Base-by-base conservation (phyloP, 2,888 invertebrate species). In the Eupeodes latifasciatus region DNA sequence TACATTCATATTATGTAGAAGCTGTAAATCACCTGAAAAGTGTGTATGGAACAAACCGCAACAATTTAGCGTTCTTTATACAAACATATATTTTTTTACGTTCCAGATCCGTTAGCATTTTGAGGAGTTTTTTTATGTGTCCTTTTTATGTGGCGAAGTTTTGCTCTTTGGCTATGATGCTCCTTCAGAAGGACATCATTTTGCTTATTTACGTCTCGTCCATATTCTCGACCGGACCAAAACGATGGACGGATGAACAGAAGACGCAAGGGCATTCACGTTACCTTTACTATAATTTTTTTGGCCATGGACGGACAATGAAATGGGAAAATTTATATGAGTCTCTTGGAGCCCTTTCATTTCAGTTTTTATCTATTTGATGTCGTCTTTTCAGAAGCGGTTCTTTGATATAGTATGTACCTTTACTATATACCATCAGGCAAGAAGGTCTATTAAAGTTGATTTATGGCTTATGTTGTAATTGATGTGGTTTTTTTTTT, bases 1-100 rank as follows among this genome's bases (percentile, higher is more conserved):
- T 40, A 5, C 40, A 7, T 40, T 5, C 9, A 40, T 40, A 40
- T 40, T 40, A 40, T 40, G 9, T 40, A 40, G 40, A 12, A 10
- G 78, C 82, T 79, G 82, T 86, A 86, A 82, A 86, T 86, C 86
- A 86, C 69, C 83, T 57, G 74, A 86, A 79, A 86, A 86, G 44
- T 53, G 55, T 71, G 40, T 79, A 57, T 75, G 69, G 67, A 82
- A 82, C 85, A 82, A 82, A 78, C 85, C 78, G 85, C 85, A 85
- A 82, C 78, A 85, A 82, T 82, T 78, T 82, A 69, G 74, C 78
- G 66, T 75, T 59, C 14, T 64, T 27, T 49, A 34, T 36, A 40
- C 40, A 40, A 5, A 4, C 6, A 27, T 27, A 27, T 27, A 27
- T 61, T 55, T 62, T 62, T 75, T 53, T 76, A 74, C 74, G 62